These are phyloP conservation scores for Crossaster papposus DNA, from an alignment of 53 echinoderm and acorn worm species.

Conservation along the genomic window DNA sequence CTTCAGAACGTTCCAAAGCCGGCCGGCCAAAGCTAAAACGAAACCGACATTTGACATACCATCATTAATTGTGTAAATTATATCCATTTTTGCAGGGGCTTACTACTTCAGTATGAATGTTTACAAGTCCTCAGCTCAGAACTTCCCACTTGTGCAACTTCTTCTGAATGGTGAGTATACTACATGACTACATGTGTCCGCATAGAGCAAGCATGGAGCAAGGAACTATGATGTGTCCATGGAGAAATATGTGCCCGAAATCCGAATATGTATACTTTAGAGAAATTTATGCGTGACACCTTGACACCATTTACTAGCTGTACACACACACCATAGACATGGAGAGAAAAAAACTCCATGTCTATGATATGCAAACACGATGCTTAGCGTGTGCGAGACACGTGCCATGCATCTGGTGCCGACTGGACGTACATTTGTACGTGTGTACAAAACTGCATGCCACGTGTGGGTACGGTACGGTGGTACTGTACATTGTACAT, in stretches of 20 bases:
- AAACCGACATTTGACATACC: background rate
- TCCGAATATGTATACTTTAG: too few relatives aligned
- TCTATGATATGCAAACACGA: background rate
- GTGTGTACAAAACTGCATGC: background rate
- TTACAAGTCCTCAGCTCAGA: conserved; percentile 82
- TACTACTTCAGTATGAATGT: conserved; percentile 84
- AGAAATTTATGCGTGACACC: too few relatives aligned
- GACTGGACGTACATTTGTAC: background rate
- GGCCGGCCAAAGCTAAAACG: too few relatives aligned
- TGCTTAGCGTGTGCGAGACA: background rate
- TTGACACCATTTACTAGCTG: too few relatives aligned
- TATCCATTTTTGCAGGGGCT: conserved; percentile 34
- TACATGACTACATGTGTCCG: too few relatives aligned
- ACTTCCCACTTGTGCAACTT: conserved; percentile 82
- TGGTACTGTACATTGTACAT: too few relatives aligned
- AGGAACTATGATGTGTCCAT: too few relatives aligned
- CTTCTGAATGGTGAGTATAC: conserved; percentile 75
- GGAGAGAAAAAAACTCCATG: background rate
- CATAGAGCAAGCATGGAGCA: too few relatives aligned
- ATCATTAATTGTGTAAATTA: background rate
- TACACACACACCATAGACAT: too few relatives aligned
- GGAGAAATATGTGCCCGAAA: too few relatives aligned
- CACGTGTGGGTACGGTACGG: too few relatives aligned
- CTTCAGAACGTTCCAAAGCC: too few relatives aligned
- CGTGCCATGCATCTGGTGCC: background rate